These are phyloP conservation scores for Bergia sp. DNA, from an alignment of 92 coral and sea anemone genomes.

Conservation along the genomic window DNA sequence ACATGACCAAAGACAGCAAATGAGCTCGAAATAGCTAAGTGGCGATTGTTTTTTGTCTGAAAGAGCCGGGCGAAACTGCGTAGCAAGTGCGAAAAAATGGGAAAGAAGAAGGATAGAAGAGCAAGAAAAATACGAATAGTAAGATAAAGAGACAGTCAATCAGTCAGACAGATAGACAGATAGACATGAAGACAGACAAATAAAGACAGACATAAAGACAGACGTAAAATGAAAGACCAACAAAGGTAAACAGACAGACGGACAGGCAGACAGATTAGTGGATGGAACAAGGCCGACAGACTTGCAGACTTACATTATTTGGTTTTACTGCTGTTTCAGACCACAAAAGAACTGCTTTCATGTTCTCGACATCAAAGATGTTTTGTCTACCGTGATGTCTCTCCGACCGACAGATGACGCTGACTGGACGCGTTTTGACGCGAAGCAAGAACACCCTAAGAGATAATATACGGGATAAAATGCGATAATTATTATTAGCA, in stretches of 20 bases:
- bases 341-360: constrained; percentile 1
- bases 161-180: neutral
- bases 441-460: neutral
- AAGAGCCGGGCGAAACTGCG: no score
- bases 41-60: no score
- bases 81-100: no score
- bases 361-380: neutral
- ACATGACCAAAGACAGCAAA: no score
- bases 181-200: neutral
- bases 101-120: no score
- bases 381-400: constrained; percentile 8
- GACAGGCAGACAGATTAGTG: neutral
- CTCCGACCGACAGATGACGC: constrained; percentile 14
- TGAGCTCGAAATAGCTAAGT: no score
- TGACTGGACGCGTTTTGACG: neutral
- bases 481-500: no score
- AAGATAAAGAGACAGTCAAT: no score
- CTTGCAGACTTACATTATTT: neutral
- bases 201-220: neutral
- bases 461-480: no score
- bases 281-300: neutral
- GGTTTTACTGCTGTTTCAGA: constrained; percentile 4
- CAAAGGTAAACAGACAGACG: neutral
- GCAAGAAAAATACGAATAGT: no score
- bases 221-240: no score